Base-by-base conservation (phyloP, 2,888 invertebrate species). In the Drosophila stalkeri region DNA sequence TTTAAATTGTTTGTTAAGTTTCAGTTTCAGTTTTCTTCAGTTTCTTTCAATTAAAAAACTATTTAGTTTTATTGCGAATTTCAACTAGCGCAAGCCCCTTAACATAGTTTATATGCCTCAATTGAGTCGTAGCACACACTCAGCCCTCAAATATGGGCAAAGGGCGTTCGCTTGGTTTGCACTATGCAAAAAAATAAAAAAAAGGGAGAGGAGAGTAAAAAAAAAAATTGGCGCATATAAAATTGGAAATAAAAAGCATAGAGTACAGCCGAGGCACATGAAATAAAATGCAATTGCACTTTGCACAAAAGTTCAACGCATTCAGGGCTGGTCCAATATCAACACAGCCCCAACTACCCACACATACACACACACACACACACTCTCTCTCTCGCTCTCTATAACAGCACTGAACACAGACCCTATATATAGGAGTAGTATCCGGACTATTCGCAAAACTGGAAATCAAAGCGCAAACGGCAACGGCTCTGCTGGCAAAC, bases 251-350 rank as follows among this genome's bases (percentile, higher is more conserved):
- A 76, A 80, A 77, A 68, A 61, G 67, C 66, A 71, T 57, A 49
- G 65, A 73, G 71, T 55, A 57, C 47, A 44, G 54, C 47, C 33
- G 60, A 60, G 68, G 73, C 71, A 69, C 55, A 71, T 81, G 77
- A 77, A 88, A 89, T 83, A 86, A 90, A 86, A 86, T 90, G 89
- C 86, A 86, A 89, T 90, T 86, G 89, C 90, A 86, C 90, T 86
- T 89, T 89, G 81, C 89, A 90, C 86, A 90, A 90, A 90, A 89
- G 91, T 89, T 89, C 89, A 89, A 90, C 91, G 91, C 91, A 89
- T 88, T 90, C 85, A 89, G 73, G 27, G 63, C 64, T 70, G 60
- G 64, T 56, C 65, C 76, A 52, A 70, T 64, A 62, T 60, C 39
- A 27, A 60, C 46, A 20, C 8, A 7, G 7, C 16, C 23, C 41